Evolutionary conservation across 1,140 invertebrate genomes (phyloP).

Genomic region (Physella acuta): DNA sequence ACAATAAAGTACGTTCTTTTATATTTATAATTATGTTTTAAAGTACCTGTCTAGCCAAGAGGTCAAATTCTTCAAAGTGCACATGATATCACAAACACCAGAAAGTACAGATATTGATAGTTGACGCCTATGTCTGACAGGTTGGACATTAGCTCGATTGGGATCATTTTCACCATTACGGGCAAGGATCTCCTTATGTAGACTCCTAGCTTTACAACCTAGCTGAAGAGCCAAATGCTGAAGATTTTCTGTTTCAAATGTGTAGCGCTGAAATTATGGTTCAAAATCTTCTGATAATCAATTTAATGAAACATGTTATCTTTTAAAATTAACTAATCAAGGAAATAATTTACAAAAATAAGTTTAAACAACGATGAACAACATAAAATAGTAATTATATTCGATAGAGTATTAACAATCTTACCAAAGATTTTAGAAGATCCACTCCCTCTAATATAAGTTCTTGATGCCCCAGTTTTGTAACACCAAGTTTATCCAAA

Average conservation of each 20-base stretch:
- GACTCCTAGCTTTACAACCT: conserved; percentile 78
- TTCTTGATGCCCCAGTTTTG: conserved; percentile 88
- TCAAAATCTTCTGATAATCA: too few species aligned
- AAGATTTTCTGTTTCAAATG: conserved; percentile 84
- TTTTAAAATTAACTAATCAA: not conserved
- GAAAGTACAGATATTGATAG: conserved; percentile 81
- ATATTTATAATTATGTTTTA: not conserved
- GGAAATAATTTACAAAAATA: not conserved
- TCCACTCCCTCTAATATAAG: conserved; percentile 87
- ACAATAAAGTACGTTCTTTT: too few species aligned
- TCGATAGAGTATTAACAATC: conserved; percentile 49
- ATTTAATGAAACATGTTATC: not conserved
- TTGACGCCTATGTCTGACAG: conserved; percentile 29
- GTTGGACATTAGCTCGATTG: conserved; percentile 42
- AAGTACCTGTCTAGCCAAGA: conserved; percentile 78
- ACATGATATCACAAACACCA: conserved; percentile 80
- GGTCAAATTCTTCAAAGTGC: conserved; percentile 82
- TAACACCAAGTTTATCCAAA: conserved; percentile 80
- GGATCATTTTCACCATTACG: conserved; percentile 44
- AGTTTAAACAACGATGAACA: not conserved
- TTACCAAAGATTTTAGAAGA: conserved; percentile 82
- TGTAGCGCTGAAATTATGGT: conserved; percentile 80
- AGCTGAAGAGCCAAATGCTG: conserved; percentile 83
- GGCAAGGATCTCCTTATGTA: conserved; percentile 67
- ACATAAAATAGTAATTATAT: too few species aligned